Conservation (phyloP, 2,113 vertebrate genomes). For the Lanius collurio region DNA sequence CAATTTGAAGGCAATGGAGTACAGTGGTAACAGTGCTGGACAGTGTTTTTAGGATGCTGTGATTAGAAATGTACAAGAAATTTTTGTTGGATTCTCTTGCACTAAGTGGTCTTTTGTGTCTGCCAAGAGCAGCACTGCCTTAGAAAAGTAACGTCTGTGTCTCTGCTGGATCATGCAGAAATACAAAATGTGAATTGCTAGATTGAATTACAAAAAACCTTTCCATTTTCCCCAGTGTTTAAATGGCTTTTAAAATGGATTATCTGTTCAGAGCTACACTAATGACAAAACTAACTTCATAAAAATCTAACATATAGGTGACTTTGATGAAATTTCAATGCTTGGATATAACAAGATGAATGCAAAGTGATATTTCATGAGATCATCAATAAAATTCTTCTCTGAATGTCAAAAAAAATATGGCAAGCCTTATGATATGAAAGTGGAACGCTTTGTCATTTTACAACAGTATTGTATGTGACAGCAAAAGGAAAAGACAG, state of each 20-base stretch:
- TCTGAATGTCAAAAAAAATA: not conserved
- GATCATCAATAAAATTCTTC: not conserved
- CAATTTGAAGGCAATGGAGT: not conserved
- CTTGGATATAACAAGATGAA: not conserved
- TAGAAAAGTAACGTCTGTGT: not conserved
- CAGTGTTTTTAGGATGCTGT: not conserved
- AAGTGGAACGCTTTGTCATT: not conserved
- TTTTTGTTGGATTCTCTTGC: not conserved
- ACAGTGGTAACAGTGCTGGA: not conserved
- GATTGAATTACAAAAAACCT: not conserved
- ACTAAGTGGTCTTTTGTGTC: not conserved
- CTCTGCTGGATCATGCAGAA: not conserved
- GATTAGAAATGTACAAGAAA: not conserved
- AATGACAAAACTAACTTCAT: not conserved
- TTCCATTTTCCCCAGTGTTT: not conserved
- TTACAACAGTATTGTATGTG: not conserved
- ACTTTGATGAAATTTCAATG: not conserved
- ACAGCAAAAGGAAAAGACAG: not conserved
- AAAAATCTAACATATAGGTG: not conserved
- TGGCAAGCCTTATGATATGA: not conserved
- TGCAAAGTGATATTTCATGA: not conserved
- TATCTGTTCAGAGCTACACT: not conserved
- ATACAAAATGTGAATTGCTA: not conserved
- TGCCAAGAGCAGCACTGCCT: not conserved
- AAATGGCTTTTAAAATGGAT: not conserved